Conservation (phyloP, 1,140 invertebrate species). For the Chlorops oryzae region DNA sequence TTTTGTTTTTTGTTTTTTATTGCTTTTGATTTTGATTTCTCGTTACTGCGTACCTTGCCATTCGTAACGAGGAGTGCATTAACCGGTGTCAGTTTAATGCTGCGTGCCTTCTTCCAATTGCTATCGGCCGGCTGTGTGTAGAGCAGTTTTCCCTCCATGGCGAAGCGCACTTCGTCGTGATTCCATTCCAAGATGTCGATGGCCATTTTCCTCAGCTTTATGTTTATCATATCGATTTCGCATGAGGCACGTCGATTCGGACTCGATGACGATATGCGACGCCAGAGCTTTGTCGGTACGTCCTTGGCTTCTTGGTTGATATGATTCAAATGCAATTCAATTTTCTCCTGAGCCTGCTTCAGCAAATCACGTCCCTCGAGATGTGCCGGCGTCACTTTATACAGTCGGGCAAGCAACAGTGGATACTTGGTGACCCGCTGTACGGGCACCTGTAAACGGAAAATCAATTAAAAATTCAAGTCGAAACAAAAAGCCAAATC, state of each 20-base stretch:
- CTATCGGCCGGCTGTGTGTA: constrained; percentile 83
- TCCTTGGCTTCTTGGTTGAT: constrained; percentile 93
- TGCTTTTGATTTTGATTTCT: too few species aligned
- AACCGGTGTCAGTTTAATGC: constrained; percentile 79
- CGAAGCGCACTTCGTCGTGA: constrained; percentile 81
- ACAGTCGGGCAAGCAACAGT: constrained; percentile 77
- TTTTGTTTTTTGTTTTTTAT: too few species aligned
- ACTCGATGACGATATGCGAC: constrained; percentile 76
- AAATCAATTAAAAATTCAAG: constrained; percentile 5
- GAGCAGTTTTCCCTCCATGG: constrained; percentile 77
- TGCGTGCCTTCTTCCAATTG: constrained; percentile 80
- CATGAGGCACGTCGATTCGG: constrained; percentile 61
- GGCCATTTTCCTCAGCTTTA: constrained; percentile 84
- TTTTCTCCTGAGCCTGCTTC: constrained; percentile 80
- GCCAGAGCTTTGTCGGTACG: constrained; percentile 82
- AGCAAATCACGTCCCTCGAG: constrained; percentile 71
- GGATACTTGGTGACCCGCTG: constrained; percentile 91
- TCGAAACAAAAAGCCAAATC: not conserved
- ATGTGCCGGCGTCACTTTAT: constrained; percentile 82
- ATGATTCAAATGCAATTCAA: constrained; percentile 87
- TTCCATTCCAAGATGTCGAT: constrained; percentile 89
- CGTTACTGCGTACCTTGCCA: constrained; percentile 74
- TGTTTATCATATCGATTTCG: constrained; percentile 79
- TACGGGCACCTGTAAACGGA: constrained; percentile 64
- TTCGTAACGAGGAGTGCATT: constrained; percentile 83